Evolutionary conservation across 2,888 invertebrate species (phyloP).

Genomic region (Cantharis rufa): DNA sequence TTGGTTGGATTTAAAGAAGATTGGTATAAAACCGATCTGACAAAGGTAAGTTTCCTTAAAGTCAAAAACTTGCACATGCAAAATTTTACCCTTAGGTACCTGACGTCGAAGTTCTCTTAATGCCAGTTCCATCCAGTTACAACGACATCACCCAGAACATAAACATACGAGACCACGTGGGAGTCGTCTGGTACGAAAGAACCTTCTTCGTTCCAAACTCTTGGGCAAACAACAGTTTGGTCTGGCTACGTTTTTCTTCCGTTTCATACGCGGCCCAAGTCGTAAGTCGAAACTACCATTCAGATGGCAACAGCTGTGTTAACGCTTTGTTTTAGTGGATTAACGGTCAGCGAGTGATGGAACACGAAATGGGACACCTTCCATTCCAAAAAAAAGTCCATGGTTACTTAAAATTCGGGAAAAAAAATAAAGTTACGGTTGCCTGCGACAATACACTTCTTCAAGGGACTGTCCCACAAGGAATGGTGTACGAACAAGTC

Average conservation of each 20-base stretch:
- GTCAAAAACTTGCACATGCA: not conserved
- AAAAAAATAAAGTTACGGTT: slow-evolving; percentile 82
- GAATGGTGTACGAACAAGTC: slow-evolving; percentile 64
- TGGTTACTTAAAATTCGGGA: slow-evolving; percentile 65
- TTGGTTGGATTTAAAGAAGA: slow-evolving; percentile 73
- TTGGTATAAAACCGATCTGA: slow-evolving; percentile 77
- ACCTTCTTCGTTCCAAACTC: slow-evolving; percentile 81
- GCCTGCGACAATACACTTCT: slow-evolving; percentile 92
- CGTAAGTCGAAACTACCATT: slow-evolving; percentile 63
- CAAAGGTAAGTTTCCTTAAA: slow-evolving; percentile 58
- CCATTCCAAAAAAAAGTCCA: slow-evolving; percentile 91
- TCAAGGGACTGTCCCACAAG: slow-evolving; percentile 89
- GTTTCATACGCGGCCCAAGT: slow-evolving; percentile 92
- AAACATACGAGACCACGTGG: slow-evolving; percentile 85
- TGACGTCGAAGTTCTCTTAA: slow-evolving; percentile 60
- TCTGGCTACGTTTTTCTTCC: slow-evolving; percentile 90
- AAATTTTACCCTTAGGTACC: not conserved
- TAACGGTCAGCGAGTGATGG: slow-evolving; percentile 78
- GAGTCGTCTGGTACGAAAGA: slow-evolving; percentile 96
- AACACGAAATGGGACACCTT: slow-evolving; percentile 93
- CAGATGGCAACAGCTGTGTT: not conserved
- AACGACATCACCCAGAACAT: slow-evolving; percentile 89
- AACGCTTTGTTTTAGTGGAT: slow-evolving; percentile 73
- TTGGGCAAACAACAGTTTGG: slow-evolving; percentile 70
- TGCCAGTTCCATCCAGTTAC: slow-evolving; percentile 97